A percentile compares a stretch with the other conserved stretches of the same genome.
These are phyloP conservation scores for Malurus melanocephalus DNA, from an alignment of 2,113 vertebrate species.

Conservation along the genomic window DNA sequence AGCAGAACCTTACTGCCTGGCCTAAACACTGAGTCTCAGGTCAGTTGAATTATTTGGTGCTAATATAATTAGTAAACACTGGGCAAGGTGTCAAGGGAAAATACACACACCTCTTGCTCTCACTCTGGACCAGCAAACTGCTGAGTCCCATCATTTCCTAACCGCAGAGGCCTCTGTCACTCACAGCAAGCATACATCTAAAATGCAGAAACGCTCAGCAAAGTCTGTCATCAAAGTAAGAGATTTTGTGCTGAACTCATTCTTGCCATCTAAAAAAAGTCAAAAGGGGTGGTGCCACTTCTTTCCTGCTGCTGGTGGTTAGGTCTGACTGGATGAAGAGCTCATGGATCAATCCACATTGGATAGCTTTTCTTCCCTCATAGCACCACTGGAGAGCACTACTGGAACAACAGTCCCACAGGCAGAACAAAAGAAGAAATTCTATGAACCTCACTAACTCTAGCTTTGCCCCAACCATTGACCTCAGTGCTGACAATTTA, in stretches of 20 bases:
- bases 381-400: not conserved
- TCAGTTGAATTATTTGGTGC: not conserved
- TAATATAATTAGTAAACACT: not conserved
- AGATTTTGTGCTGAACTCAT: not conserved
- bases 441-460: not conserved
- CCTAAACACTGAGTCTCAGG: not conserved
- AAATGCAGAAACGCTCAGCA: not conserved
- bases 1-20: not conserved
- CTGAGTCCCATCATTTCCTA: not conserved
- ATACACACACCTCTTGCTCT: not conserved
- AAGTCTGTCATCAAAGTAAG: not conserved
- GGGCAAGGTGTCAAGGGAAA: not conserved
- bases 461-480: not conserved
- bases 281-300: not conserved
- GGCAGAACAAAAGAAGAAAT: not conserved
- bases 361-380: not conserved
- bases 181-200: not conserved
- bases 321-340: not conserved
- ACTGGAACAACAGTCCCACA: not conserved
- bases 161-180: not conserved
- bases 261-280: not conserved
- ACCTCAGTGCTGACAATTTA: not conserved
- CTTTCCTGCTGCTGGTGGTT: not conserved
- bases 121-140: not conserved
- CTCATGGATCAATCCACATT: not conserved